Base-by-base conservation (phyloP, 1,140 invertebrate genomes). In the Gonioctena quinquepunctata region DNA sequence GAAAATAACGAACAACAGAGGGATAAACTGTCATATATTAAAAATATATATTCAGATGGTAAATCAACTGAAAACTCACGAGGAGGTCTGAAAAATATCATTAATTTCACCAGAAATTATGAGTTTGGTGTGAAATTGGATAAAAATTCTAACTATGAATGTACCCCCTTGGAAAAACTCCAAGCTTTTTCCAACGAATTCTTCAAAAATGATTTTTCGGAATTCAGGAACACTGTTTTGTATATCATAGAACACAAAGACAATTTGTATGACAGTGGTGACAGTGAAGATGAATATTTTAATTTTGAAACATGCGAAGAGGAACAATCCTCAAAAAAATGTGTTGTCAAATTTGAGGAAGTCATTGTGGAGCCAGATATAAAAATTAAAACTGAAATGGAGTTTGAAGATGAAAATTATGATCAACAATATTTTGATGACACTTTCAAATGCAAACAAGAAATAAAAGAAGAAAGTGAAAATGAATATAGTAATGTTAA, bases 361-460 rank as follows among this genome's bases (percentile, higher is more conserved):
- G 74, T 82, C 0, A 75, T 79, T 11, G 69, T 81, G 6, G 80
- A 80, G 57, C 80, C 79, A 16, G 79, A 80, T 64, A 79, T 81
- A 7, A 77, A 78, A 70, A 72, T 81, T 21, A 81, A 81, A 73
- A 73, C 67, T 11, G 80, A 81, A 65, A 42, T 71, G 13, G 73
- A 76, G 23, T 69, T 60, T 68, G 77, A 77, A 8, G 71, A 76
- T 70, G 73, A 76, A 68, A 57, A 60, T 42, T 42, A 71, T 27
- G 11, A 28, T 56, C 19, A 52, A 8, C 5, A 22, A n/a, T 18
- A 57, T 18, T 18, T n/a, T 22, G 25, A 65, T 33, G 27, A 13
- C 7, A n/a, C 48, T 7, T 5, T 27, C 5, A 19, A 62, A 11
- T 33, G 23, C 25, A 69, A 70, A 27, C 52, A 65, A 54, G 25